A percentile compares a stretch with the other conserved stretches of the same genome.
These are phyloP conservation scores for Tethya wilhelma DNA, from an alignment of 37 sponge, comb jelly and placozoan genomes.

Conservation along the genomic window DNA sequence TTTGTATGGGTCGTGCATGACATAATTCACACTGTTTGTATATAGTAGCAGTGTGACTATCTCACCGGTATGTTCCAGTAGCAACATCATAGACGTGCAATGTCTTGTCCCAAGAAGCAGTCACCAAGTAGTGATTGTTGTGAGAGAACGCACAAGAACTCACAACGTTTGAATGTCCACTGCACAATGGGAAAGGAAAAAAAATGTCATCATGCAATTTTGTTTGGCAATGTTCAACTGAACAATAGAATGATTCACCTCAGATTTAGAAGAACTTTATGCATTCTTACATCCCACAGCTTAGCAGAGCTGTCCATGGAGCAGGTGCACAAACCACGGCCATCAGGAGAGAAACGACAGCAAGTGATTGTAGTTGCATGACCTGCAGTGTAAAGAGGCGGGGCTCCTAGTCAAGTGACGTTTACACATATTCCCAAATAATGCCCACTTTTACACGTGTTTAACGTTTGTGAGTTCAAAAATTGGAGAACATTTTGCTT, in stretches of 20 bases:
- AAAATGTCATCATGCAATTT: background rate
- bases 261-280: constrained; percentile 43
- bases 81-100: constrained; percentile 73
- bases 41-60: background rate
- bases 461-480: no score
- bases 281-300: constrained; percentile 78
- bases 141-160: constrained; percentile 72
- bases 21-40: background rate
- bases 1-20: background rate
- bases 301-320: constrained; percentile 74
- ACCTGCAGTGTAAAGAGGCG: constrained; percentile 32
- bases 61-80: constrained; percentile 77
- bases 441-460: no score
- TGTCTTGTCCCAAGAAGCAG: constrained; percentile 87
- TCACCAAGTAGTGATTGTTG: constrained; percentile 60
- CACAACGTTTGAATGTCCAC: constrained; percentile 29
- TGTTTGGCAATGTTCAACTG: background rate
- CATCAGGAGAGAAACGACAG: constrained; percentile 52
- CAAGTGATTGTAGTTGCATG: constrained; percentile 77
- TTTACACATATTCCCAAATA: background rate
- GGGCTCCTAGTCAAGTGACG: background rate
- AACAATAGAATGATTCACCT: constrained; percentile 38
- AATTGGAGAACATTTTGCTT: no score
- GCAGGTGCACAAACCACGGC: constrained; percentile 55
- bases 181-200: background rate